Evolutionary conservation across 2,113 vertebrate species (phyloP), one percentile per base, ranked within the genome.

Genomic region (Sorex fumeus): DNA sequence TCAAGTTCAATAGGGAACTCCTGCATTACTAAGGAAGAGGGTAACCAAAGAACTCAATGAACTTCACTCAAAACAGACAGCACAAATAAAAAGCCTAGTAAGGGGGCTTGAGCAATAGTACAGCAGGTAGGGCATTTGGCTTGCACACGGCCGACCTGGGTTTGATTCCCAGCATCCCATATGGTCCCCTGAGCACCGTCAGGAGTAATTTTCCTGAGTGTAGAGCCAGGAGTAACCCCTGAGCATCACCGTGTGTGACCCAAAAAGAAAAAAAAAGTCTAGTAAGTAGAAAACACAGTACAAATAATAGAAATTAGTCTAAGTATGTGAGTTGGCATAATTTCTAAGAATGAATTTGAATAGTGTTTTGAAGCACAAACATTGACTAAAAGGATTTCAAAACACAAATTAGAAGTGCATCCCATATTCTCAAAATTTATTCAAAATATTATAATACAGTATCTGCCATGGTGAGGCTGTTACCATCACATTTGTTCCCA

Each of bases 81-180:
- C 67, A 36, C 27, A 92, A 86, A 69, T 79, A 72, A 93, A 91
- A 71, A 34, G 32, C 78, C 12, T n/a, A n/a, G n/a, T n/a, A n/a
- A n/a, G n/a, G n/a, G n/a, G n/a, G n/a, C n/a, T n/a, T n/a, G n/a
- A n/a, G n/a, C n/a, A n/a, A n/a, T n/a, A n/a, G n/a, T n/a, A n/a
- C n/a, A n/a, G n/a, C n/a, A n/a, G n/a, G n/a, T n/a, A n/a, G n/a
- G n/a, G n/a, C n/a, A n/a, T n/a, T n/a, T n/a, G n/a, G n/a, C n/a
- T n/a, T n/a, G n/a, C n/a, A n/a, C n/a, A n/a, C n/a, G n/a, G n/a
- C n/a, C n/a, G n/a, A n/a, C n/a, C n/a, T n/a, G n/a, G n/a, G n/a
- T n/a, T n/a, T n/a, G n/a, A n/a, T n/a, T n/a, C n/a, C n/a, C n/a
- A n/a, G n/a, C n/a, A n/a, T n/a, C n/a, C n/a, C n/a, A n/a, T n/a